Percentiles rank a stretch among this genome's conserved stretches.
These are phyloP conservation scores for Sycophaga agraensis DNA, from an alignment of 1,140 invertebrate genomes.

Conservation along the genomic window DNA sequence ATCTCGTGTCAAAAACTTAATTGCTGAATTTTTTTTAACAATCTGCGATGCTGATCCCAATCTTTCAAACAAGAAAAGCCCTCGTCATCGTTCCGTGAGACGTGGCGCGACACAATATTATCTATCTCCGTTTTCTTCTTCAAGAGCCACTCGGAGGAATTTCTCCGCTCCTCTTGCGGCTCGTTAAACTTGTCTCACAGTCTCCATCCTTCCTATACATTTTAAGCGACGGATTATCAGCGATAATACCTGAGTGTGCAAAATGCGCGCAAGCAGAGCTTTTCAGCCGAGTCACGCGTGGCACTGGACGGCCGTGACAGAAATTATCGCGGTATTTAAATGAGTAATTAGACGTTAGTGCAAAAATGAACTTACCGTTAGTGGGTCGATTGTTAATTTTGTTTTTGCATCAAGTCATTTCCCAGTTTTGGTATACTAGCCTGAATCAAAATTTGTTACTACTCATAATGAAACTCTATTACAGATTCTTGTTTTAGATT, in stretches of 20 bases:
- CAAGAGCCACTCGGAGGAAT: background rate
- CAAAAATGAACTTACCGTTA: background rate
- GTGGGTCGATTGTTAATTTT: background rate
- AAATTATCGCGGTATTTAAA: background rate
- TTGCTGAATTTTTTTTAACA: background rate
- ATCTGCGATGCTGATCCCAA: background rate
- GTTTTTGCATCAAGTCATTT: background rate
- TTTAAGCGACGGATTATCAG: conserved; percentile 11
- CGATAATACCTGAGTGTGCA: conserved; percentile 8
- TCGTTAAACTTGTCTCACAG: conserved; percentile 12
- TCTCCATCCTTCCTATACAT: background rate
- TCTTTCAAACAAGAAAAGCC: background rate
- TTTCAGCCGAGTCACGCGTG: background rate
- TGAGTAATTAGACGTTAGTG: background rate
- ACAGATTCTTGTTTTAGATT: no score
- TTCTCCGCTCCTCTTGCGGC: background rate
- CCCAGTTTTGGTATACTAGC: no score
- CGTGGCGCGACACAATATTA: background rate
- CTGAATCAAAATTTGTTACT: no score
- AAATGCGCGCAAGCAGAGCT: background rate
- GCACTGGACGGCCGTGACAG: background rate
- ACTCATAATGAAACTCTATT: no score
- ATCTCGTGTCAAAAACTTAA: no score
- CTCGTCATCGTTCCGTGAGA: background rate
- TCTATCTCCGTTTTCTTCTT: background rate